These are phyloP conservation scores for Phthorimaea operculella DNA, from an alignment of 1,140 invertebrate genomes.

Conservation along the genomic window DNA sequence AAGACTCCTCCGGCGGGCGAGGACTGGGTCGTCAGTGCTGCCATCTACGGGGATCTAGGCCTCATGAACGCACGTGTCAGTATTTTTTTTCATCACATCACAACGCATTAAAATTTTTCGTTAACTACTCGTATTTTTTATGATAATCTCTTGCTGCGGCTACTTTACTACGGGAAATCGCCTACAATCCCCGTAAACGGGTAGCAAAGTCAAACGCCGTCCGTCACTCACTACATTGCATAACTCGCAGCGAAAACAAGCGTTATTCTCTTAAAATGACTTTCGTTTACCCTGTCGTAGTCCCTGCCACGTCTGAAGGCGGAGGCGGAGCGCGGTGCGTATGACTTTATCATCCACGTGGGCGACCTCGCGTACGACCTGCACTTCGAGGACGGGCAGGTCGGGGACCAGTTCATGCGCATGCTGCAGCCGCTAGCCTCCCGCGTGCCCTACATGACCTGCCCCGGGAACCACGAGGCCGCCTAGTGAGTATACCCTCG, in stretches of 20 bases:
- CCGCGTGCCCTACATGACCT: slow-evolving; percentile 92
- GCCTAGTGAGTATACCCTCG: slow-evolving; percentile 83
- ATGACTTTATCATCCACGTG: slow-evolving; percentile 91
- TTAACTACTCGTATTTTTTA: too few relatives aligned
- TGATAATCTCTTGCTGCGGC: too few relatives aligned
- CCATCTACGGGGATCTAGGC: slow-evolving; percentile 93
- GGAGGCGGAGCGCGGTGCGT: slow-evolving; percentile 81
- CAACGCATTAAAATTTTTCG: too few relatives aligned
- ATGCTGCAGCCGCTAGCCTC: slow-evolving; percentile 89
- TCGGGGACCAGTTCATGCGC: slow-evolving; percentile 92
- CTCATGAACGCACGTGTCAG: slow-evolving; percentile 80
- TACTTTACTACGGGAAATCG: too few relatives aligned
- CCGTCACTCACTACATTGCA: too few relatives aligned
- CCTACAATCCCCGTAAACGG: too few relatives aligned
- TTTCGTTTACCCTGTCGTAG: slow-evolving; percentile 25
- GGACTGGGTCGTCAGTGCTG: slow-evolving; percentile 82
- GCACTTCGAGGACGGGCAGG: slow-evolving; percentile 78
- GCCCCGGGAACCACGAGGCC: slow-evolving; percentile 91
- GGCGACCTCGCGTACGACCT: slow-evolving; percentile 98
- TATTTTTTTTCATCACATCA: too few relatives aligned
- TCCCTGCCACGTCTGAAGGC: slow-evolving; percentile 83
- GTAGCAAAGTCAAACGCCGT: too few relatives aligned
- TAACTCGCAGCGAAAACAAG: too few relatives aligned
- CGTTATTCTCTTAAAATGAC: too few relatives aligned
- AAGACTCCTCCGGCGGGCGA: slow-evolving; percentile 72